Evolutionary conservation across 2,888 invertebrate species (phyloP).

Genomic region (Nomada hirtipes): DNA sequence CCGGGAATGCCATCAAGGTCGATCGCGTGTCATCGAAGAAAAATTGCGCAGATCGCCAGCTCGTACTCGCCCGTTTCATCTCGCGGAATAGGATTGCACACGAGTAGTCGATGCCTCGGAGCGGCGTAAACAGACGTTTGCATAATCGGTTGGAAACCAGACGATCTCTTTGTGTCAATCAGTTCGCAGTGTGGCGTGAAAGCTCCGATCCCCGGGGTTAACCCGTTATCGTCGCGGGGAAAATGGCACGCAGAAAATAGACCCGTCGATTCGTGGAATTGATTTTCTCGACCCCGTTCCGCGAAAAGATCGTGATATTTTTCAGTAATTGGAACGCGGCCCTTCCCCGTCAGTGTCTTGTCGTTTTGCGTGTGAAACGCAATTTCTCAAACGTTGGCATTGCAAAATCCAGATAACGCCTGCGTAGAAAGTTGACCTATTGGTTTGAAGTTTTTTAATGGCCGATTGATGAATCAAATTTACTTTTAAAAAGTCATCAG

Average conservation of each 20-base stretch:
- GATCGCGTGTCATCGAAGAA: constrained; percentile 16
- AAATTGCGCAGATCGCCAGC: constrained; percentile 5
- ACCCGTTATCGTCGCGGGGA: constrained; percentile 26
- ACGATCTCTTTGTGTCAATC: constrained; percentile 54
- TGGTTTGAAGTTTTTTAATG: no score
- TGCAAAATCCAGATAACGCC: no score
- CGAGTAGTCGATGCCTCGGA: constrained; percentile 54
- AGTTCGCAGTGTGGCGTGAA: constrained; percentile 33
- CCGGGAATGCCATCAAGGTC: not conserved
- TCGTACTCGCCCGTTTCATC: not conserved
- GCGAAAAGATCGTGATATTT: constrained; percentile 1
- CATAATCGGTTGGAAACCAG: constrained; percentile 65
- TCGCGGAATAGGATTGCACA: constrained; percentile 39
- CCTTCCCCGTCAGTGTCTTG: not conserved
- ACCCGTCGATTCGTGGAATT: constrained; percentile 13
- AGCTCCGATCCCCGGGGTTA: constrained; percentile 15
- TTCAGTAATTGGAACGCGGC: not conserved
- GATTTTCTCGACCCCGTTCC: not conserved
- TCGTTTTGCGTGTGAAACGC: not conserved
- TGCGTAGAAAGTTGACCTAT: no score
- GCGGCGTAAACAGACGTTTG: constrained; percentile 71
- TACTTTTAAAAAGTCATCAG: no score
- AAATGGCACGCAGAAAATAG: constrained; percentile 34
- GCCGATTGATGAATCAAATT: no score
- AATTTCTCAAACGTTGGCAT: not conserved